Base-by-base conservation (phyloP, 2,797 vertebrate species). In the Poeciliopsis infans region DNA sequence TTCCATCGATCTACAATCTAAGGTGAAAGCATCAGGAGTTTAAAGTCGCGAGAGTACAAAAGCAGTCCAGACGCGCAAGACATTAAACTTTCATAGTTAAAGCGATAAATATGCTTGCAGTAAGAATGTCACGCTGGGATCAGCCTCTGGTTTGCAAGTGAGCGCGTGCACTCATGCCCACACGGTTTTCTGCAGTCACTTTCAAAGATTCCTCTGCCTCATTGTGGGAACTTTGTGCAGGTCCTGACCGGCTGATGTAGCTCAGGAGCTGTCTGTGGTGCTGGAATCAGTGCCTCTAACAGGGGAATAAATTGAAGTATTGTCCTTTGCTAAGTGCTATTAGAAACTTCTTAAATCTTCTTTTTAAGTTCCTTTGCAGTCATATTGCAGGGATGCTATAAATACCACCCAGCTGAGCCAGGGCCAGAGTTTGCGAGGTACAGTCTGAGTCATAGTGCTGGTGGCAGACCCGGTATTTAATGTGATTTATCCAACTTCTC, bases 401-500 rank as follows among this genome's bases (percentile, higher is more conserved):
- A 51, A 85, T 85, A 72, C 66, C 75, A 79, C 81, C 85, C 77
- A 83, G 85, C 80, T 79, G 80, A 87, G 86, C 81, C 79, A 87
- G 79, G 84, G 76, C 75, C 79, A 87, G 79, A 82, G 83, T 87
- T 90, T 91, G 75, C 83, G 85, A 70, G 74, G 83, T 91, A 15
- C 86, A 91, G 88, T 53, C 87, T 94, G 92, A 94, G 92, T 94
- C 91, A 94, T 92, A 92, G 88, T 77, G 91, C 92, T 89, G 79
- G 90, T 92, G 90, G 92, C 92, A 93, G 90, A 91, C 87, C 85
- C 76, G 87, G 80, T 87, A 51, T 90, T 93, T 92, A 94, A 94
- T 94, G 91, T 91, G 92, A 95, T 94, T 94, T 94, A 84, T 91
- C 89, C 47, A 92, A 93, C 92, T 94, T 92, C 85, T 92, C 86